These are phyloP conservation scores for Menidia beryllina DNA, from an alignment of 2,113 vertebrate genomes.

Conservation along the genomic window DNA sequence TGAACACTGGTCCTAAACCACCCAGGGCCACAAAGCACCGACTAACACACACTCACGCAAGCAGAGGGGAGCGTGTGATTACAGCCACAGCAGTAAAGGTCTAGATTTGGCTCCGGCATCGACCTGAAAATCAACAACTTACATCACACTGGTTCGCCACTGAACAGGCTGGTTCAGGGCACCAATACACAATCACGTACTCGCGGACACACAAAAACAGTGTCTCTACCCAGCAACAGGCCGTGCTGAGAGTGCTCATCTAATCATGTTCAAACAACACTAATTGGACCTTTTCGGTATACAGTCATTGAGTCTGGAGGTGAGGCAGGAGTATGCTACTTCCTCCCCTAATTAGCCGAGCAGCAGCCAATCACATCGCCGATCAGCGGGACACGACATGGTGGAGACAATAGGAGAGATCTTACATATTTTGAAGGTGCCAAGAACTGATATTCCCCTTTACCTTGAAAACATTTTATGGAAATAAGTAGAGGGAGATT, in stretches of 20 bases:
- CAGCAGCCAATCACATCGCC: constrained; percentile 54
- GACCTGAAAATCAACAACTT: constrained; percentile 74
- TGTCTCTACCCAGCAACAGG: constrained; percentile 64
- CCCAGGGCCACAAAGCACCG: constrained; percentile 39
- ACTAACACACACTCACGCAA: constrained; percentile 35
- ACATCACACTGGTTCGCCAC: constrained; percentile 70
- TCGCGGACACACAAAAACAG: constrained; percentile 3
- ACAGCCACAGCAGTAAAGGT: constrained; percentile 64
- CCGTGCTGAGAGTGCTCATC: constrained; percentile 41
- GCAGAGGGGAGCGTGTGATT: constrained; percentile 57
- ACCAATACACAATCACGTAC: constrained; percentile 16
- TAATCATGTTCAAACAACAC: constrained; percentile 69
- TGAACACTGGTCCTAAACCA: constrained; percentile 50
- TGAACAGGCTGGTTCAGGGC: constrained; percentile 55
- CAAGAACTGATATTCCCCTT: neutral
- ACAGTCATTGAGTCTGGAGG: constrained; percentile 64
- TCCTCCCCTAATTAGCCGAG: constrained; percentile 70
- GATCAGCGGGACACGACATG: constrained; percentile 35
- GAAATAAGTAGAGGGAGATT: neutral
- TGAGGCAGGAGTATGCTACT: constrained; percentile 60
- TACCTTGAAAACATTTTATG: neutral
- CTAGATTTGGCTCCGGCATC: constrained; percentile 76
- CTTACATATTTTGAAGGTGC: neutral
- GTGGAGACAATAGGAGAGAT: constrained; percentile 10
- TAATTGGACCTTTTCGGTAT: constrained; percentile 73